Evolutionary conservation across 1,140 invertebrate genomes (phyloP).

Genomic region (Drosophila orosa): DNA sequence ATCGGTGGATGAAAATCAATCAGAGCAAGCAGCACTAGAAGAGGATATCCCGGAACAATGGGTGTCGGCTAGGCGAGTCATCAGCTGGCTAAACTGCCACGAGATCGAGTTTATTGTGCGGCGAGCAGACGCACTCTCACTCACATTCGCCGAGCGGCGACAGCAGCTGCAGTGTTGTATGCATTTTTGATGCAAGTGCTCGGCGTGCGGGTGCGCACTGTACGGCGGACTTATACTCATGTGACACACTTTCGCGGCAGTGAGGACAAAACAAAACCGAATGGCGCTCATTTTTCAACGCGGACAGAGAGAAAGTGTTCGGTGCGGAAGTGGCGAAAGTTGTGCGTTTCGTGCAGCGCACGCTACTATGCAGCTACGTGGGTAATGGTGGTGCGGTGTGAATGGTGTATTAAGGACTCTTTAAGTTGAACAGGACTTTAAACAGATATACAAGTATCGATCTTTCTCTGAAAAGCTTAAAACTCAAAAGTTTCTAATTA

Average conservation of each 20-base stretch:
- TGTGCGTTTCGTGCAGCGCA: constrained; percentile 38
- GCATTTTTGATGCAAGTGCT: constrained; percentile 41
- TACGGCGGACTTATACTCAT: constrained; percentile 29
- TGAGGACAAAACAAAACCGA: constrained; percentile 57
- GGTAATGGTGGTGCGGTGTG: constrained; percentile 11
- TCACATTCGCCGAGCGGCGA: constrained; percentile 11
- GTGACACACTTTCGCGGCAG: constrained; percentile 69
- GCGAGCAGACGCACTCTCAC: constrained; percentile 43
- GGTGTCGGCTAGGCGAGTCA: constrained; percentile 17
- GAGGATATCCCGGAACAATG: not conserved
- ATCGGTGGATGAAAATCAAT: constrained; percentile 23
- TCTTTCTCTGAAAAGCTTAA: not conserved
- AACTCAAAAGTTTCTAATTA: not conserved
- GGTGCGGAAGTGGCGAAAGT: constrained; percentile 58
- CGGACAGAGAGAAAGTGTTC: constrained; percentile 44
- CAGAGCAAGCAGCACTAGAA: not conserved
- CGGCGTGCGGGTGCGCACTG: constrained; percentile 19
- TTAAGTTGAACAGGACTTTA: constrained; percentile 30
- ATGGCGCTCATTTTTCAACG: constrained; percentile 69
- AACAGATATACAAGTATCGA: not conserved
- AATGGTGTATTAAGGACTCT: constrained; percentile 45
- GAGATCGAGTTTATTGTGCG: constrained; percentile 72
- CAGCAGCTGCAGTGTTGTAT: constrained; percentile 33
- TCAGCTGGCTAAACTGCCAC: not conserved
- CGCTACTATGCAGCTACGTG: constrained; percentile 19